Evolutionary conservation across 2,113 vertebrate genomes (phyloP), one percentile per base, ranked within the genome.

Genomic region (Phylloscopus whistleri): DNA sequence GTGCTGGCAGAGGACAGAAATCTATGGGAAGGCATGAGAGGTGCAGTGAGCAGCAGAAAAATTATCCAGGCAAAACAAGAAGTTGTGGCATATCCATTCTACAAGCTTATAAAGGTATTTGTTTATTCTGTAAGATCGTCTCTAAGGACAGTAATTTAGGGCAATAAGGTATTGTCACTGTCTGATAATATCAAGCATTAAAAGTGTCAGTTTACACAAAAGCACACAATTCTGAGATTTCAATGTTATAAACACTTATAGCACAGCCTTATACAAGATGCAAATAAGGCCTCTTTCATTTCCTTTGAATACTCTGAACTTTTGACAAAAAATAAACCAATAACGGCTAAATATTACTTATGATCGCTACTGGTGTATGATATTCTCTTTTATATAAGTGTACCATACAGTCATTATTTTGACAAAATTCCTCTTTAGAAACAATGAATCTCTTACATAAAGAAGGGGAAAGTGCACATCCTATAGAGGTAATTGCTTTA

Each of bases 401-500:
- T 74, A 43, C 37, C 31, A 22, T 75, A 17, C 16, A 75, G 30
- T 63, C 22, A 21, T 49, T 84, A 30, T 74, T 90, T 76, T 84
- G 79, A 74, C 27, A 88, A 81, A 92, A 75, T 51, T 93, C 52
- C 33, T 28, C 13, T 74, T 66, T 77, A 13, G 63, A 70, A 91
- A 93, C 68, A 95, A 85, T 48, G 6, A 76, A 31, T 44, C 35
- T 85, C 35, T 93, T 81, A 88, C 8, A 51, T 9, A 90, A 80
- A 70, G 60, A 73, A 91, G 39, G 39, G 26, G 58, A 77, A 88
- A 70, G 37, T 63, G 4, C 30, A 77, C 33, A 96, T 94, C 67
- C 87, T 91, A 77, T 82, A 81, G n/a, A 92, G 30, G 49, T 53
- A 93, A 87, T 86, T 91, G 24, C 31, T 79, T 93, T 84, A 81